Base-by-base conservation (phyloP, 2,797 vertebrate genomes). In the Scolopax bukidnonensis region DNA sequence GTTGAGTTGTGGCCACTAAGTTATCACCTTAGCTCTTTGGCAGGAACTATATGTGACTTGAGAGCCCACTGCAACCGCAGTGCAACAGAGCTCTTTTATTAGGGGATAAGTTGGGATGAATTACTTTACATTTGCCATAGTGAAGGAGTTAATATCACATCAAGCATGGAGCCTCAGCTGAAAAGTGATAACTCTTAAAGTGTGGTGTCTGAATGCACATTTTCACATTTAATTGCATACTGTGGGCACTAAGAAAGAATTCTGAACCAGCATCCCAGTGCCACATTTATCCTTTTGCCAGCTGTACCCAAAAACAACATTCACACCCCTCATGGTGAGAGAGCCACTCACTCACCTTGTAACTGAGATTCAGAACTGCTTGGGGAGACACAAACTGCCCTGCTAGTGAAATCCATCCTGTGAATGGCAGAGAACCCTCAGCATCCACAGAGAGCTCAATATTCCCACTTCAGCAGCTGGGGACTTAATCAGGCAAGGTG, bases 401-500 rank as follows among this genome's bases (percentile, higher is more conserved):
- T 38, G 53, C 40, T 57, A 85, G 73, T 12, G 3, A 87, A 95
- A 93, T 74, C 73, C 45, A 16, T 47, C 65, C 67, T 41, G n/a
- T 0, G 0, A 75, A 65, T 41, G 63, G 17, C 32, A 57, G 74
- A 87, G 65, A 87, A 56, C 64, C 78, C 61, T 87, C 83, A 76
- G 51, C 63, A 90, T 51, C 92, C 84, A 38, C 51, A 21, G 69
- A n/a, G 92, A 70, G 40, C 67, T 59, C 65, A 57, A 6, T 65
- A 84, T 84, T 87, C 89, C 84, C 67, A 50, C 81, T 69, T n/a
- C 78, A 87, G 94, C 73, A 93, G 82, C 82, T 40, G 63, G 74
- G 71, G 76, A 87, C 85, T 92, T 90, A 93, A 33, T 71, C 88
- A 90, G 84, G 50, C 69, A 91, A 91, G 91, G 95, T 83, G 86